Evolutionary conservation across 2,797 vertebrate genomes (phyloP).

Genomic region (Cyclopterus lumpus): DNA sequence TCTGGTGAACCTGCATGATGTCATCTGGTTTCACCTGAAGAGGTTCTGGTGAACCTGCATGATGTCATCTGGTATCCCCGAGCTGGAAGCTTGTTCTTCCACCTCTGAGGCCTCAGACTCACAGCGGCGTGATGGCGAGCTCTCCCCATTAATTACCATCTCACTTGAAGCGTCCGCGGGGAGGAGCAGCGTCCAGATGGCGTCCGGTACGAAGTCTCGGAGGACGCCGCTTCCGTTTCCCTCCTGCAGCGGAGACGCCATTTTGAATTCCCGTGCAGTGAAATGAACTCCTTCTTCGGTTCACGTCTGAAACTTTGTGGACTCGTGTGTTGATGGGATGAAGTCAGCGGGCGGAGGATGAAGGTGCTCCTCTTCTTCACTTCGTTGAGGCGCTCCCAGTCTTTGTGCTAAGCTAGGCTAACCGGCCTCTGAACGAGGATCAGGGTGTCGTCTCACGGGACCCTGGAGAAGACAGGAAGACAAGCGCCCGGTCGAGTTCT

Average conservation of each 20-base stretch:
- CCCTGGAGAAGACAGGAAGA: not conserved
- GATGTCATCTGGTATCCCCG: too few relatives aligned
- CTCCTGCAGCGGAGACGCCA: not conserved
- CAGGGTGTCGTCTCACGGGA: too few relatives aligned
- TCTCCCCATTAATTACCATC: conserved; percentile 73
- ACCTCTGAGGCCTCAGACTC: too few relatives aligned
- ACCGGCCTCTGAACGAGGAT: too few relatives aligned
- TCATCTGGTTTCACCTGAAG: too few relatives aligned
- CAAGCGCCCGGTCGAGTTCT: not conserved
- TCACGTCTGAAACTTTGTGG: conserved; percentile 32
- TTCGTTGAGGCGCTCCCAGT: not conserved
- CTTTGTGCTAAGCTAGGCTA: too few relatives aligned
- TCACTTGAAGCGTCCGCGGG: conserved; percentile 65
- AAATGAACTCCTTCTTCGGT: conserved; percentile 48
- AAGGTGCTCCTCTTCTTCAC: not conserved
- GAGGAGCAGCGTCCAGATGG: conserved; percentile 69
- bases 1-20: too few relatives aligned
- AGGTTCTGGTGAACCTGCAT: too few relatives aligned
- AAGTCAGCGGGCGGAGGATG: not conserved
- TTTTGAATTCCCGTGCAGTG: conserved; percentile 24
- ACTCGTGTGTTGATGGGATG: not conserved
- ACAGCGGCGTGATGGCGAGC: conserved; percentile 49
- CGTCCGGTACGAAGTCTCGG: conserved; percentile 54
- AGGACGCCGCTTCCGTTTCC: conserved; percentile 55
- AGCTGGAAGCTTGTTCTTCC: too few relatives aligned